Percentiles rank a stretch among this genome's conserved stretches.
These are phyloP conservation scores for Parnassius glacialis DNA, from an alignment of 2,888 invertebrate species.

Conservation along the genomic window DNA sequence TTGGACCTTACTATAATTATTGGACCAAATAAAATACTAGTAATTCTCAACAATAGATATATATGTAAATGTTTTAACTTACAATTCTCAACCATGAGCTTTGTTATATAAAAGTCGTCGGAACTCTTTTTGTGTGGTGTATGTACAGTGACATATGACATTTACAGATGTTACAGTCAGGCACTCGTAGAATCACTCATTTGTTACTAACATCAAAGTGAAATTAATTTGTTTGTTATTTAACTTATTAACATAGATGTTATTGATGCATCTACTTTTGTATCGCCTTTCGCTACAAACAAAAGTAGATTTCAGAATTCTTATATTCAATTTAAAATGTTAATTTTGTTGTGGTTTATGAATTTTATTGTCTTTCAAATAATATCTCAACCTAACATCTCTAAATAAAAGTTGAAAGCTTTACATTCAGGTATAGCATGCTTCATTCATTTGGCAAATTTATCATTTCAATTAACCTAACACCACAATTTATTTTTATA, in stretches of 20 bases:
- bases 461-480: conserved; percentile 6
- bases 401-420: conserved; percentile 2
- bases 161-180: conserved; percentile 33
- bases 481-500: conserved; percentile 2
- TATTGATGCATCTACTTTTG: neutral
- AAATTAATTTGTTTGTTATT: neutral
- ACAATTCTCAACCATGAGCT: conserved; percentile 54
- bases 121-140: conserved; percentile 37
- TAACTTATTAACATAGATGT: conserved; percentile 14
- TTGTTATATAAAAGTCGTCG: conserved; percentile 47
- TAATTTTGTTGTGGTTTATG: too few species aligned
- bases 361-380: neutral
- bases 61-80: conserved; percentile 48
- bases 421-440: neutral
- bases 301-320: too few species aligned
- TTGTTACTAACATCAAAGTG: conserved; percentile 20
- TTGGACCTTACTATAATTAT: conserved; percentile 62
- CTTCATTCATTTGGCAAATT: conserved; percentile 16
- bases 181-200: conserved; percentile 39
- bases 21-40: conserved; percentile 75
- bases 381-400: conserved; percentile 17
- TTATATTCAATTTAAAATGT: too few species aligned
- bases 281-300: too few species aligned
- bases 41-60: conserved; percentile 72
- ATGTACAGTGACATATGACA: conserved; percentile 40